These are phyloP conservation scores for Physocephala rufipes DNA, from an alignment of 2,888 invertebrate species.

Conservation along the genomic window DNA sequence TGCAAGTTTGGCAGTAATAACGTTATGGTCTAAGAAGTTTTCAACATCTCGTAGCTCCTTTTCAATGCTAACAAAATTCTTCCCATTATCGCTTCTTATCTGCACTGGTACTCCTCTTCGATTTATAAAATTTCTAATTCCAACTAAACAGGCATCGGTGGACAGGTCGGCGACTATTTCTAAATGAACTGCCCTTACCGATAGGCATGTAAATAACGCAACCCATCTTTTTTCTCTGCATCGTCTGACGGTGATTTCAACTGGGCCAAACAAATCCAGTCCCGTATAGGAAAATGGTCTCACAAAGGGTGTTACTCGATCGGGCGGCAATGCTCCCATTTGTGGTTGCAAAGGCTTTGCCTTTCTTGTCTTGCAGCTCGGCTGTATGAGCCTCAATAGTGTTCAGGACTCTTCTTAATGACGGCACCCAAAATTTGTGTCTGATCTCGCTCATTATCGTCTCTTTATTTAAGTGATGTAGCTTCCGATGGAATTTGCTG, in stretches of 20 bases:
- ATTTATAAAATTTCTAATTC: constrained; percentile 38
- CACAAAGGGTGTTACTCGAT: constrained; percentile 36
- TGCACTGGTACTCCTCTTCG: constrained; percentile 29
- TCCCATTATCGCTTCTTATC: constrained; percentile 38
- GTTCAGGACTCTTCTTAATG: neutral
- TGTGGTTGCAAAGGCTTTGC: constrained; percentile 33
- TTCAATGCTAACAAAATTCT: constrained; percentile 36
- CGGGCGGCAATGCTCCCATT: constrained; percentile 39
- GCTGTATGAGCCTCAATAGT: neutral
- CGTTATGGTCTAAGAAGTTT: constrained; percentile 25
- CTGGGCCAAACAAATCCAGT: constrained; percentile 35
- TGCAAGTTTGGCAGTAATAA: constrained; percentile 26
- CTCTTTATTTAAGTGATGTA: constrained; percentile 37
- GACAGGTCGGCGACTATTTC: constrained; percentile 34
- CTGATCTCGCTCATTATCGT: constrained; percentile 10
- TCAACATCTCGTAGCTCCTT: constrained; percentile 21
- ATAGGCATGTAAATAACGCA: constrained; percentile 32
- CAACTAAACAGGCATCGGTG: constrained; percentile 38
- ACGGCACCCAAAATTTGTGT: neutral
- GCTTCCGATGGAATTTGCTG: neutral
- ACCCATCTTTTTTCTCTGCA: constrained; percentile 39
- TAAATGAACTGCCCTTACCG: constrained; percentile 17
- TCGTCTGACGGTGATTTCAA: constrained; percentile 37
- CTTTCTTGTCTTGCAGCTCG: neutral
- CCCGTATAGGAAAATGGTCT: constrained; percentile 41